These are phyloP conservation scores for Clarias laeviceps DNA, from an alignment of 2,797 vertebrate genomes.

Conservation along the genomic window DNA sequence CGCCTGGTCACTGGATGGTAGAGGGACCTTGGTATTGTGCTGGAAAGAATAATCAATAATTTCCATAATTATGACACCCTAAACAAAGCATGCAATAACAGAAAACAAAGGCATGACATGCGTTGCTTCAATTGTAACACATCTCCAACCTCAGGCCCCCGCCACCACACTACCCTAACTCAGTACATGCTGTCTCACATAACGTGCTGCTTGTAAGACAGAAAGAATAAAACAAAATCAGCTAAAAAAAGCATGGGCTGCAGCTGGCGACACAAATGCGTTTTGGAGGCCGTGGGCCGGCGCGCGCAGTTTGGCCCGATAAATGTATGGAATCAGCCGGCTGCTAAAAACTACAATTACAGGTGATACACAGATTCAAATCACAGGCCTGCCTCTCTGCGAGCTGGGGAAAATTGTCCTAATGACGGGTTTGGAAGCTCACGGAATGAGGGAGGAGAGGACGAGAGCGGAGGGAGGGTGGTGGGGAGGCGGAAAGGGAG, in stretches of 20 bases:
- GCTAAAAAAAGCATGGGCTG: conserved; percentile 61
- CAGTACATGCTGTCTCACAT: conserved; percentile 30
- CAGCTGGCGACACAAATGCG: conserved; percentile 94
- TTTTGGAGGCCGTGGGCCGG: conserved; percentile 86
- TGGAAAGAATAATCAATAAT: conserved; percentile 84
- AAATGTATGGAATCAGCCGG: conserved; percentile 99
- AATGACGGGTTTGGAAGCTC: conserved; percentile 95
- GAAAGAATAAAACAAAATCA: not conserved
- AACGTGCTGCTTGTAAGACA: not conserved
- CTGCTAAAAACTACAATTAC: conserved; percentile 99
- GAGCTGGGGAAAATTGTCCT: conserved; percentile 95
- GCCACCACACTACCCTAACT: not conserved
- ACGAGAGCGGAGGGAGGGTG: conserved; percentile 31
- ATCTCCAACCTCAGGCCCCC: not conserved
- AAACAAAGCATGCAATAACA: conserved; percentile 88
- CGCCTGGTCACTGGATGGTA: conserved; percentile 70
- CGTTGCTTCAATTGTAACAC: conserved; percentile 58
- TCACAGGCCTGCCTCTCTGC: conserved; percentile 94
- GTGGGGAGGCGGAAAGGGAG: conserved; percentile 67
- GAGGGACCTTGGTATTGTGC: conserved; percentile 74
- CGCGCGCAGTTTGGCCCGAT: conserved; percentile 85
- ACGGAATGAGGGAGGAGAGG: conserved; percentile 57
- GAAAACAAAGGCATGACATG: conserved; percentile 89
- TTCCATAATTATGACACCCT: conserved; percentile 94
- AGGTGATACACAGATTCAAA: conserved; percentile 99